Base-by-base conservation (phyloP, 1,140 invertebrate species). In the Apolygus lucorum region DNA sequence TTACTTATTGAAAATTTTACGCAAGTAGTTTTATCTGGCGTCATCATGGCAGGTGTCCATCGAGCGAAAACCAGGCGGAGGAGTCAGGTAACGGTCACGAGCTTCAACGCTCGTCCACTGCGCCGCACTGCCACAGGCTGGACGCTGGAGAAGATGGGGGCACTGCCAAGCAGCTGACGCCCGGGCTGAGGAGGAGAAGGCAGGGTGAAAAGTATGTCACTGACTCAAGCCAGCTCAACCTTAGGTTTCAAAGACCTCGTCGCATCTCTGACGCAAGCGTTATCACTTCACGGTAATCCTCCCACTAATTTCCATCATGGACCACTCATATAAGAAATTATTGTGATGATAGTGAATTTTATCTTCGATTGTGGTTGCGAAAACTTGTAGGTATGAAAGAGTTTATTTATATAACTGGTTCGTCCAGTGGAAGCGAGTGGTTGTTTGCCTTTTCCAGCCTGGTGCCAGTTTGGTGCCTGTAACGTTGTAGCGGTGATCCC, bases 131-230 rank as follows among this genome's bases (percentile, higher is more conserved):
- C 22, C 54, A 59, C 22, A 11, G 54, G 54, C 77, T 79, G 34
- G 73, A 79, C 69, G 76, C 76, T n/a, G 49, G 17, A 49, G 67
- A 25, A 21, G 49, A 68, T 28, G 67, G 11, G 22, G 54, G 54
- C 11, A 4, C 11, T 8, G 4, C 11, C 54, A 27, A 71, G 52
- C 25, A 72, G 28, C 71, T 71, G 76, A 88, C 86, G 0, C 86
- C 87, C 8, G 86, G 83, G 17, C 79, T 90, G 4, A 81, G 88
- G 8, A 82, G 89, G n/a, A 81, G 89, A 17, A 81, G 85, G 65
- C 83, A 83, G 64, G 80, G 81, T 62, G 88, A 90, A 70, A 90
- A 91, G 76, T 90, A 90, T 77, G 86, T 89, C 0, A 85, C 85
- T 2, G 88, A 91, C 78, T 84, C 85, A 52, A 84, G 85, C 26